phyloP scores from a whole-genome alignment of 1,140 invertebrate genomes.

The Lordiphosa mommai region DNA sequence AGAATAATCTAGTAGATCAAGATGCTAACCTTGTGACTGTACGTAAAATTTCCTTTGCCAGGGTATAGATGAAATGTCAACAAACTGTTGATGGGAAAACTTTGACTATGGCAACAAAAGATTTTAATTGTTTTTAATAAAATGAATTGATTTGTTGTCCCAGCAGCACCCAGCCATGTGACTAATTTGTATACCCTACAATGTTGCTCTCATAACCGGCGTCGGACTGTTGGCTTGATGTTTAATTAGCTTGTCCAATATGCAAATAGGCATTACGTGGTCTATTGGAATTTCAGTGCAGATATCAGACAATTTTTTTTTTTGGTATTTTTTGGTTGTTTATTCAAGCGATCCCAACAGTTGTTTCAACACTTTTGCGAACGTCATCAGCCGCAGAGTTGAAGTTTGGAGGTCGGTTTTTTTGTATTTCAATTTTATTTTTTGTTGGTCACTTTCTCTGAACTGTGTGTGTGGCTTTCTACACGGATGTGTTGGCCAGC shows the following conservation, averaged over 20 bases:
- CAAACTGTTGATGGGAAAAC: neutral
- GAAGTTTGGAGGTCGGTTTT: neutral
- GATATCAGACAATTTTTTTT: conserved; percentile 8
- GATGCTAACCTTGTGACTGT: neutral
- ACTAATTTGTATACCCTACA: conserved; percentile 13
- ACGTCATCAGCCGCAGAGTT: conserved; percentile 24
- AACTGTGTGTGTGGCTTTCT: conserved; percentile 54
- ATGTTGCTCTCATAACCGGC: conserved; percentile 31
- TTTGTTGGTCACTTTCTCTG: conserved; percentile 64
- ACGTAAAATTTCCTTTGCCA: too few species aligned
- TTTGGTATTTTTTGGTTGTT: neutral
- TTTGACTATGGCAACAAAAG: neutral
- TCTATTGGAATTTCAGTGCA: conserved; percentile 56
- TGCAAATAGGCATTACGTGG: conserved; percentile 71
- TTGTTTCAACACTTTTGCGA: conserved; percentile 56
- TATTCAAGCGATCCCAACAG: conserved; percentile 39
- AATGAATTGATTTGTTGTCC: conserved; percentile 72
- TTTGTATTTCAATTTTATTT: conserved; percentile 1
- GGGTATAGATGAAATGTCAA: conserved; percentile 4
- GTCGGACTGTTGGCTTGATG: conserved; percentile 20
- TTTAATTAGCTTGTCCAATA: conserved; percentile 60
- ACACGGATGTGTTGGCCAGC: conserved; percentile 63
- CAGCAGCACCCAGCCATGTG: conserved; percentile 30
- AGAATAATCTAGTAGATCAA: too few species aligned
- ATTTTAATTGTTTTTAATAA: conserved; percentile 70